Base-by-base conservation (phyloP, 2,888 invertebrate species). In the Ctena decussata region DNA sequence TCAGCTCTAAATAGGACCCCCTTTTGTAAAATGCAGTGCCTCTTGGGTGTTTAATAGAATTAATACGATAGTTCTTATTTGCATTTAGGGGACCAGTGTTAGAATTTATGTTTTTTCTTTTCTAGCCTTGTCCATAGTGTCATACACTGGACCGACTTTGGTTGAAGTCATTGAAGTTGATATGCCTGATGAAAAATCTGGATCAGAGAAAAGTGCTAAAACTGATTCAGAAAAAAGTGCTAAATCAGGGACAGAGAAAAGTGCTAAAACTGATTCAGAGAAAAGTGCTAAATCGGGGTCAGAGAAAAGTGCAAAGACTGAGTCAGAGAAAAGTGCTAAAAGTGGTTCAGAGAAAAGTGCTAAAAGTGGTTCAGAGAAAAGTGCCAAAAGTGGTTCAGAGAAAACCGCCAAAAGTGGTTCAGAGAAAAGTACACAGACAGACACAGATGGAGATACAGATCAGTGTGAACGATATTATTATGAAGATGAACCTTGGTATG, bases 401-500 rank as follows among this genome's bases (percentile, higher is more conserved):
- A 65, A 49, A 71, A 70, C 11, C 21, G 5, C 53, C 5, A 53
- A 53, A n/a, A 21, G 15, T n/a, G n/a, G 21, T 15, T 21, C 41
- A 77, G 27, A 77, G 44, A 27, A 15, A 21, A 69, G 6, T 49
- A 37, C 53, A 27, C 46, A 69, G 53, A 37, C 60, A 8, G 70
- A n/a, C n/a, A n/a, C n/a, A n/a, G 49, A 2, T n/a, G n/a, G n/a
- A n/a, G n/a, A n/a, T n/a, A 41, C 18, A 53, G 75, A 73, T 27
- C n/a, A 73, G 21, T 83, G 81, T 79, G 78, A 81, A 5, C 53
- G 30, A 12, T 78, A 70, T 81, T 41, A 53, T n/a, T 85, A 75
- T 73, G 75, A 70, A 27, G 75, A 81, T 81, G 85, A 85, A 65
- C 78, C 76, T 12, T 85, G 85, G 85, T 49, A 32, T 12, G 69